Evolutionary conservation across 1,140 invertebrate genomes (phyloP).

Genomic region (Lineus longissimus): DNA sequence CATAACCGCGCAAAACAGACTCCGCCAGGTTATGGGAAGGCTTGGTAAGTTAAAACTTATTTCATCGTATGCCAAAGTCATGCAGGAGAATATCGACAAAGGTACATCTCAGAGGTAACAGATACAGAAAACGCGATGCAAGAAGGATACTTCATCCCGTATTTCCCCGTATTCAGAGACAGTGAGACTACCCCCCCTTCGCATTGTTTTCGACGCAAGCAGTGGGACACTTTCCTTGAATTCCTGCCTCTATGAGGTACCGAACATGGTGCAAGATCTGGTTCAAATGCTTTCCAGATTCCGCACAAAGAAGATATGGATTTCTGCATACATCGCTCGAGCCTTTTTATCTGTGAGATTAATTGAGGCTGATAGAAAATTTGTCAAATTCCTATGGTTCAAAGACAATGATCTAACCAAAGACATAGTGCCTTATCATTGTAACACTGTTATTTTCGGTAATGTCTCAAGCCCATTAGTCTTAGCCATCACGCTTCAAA

Average conservation of each 20-base stretch:
- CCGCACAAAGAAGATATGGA: neutral
- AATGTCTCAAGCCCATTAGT: slow-evolving; percentile 1
- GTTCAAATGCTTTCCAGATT: neutral
- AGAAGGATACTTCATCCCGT: neutral
- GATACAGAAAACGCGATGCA: neutral
- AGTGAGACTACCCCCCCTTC: neutral
- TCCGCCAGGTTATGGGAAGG: neutral
- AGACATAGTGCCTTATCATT: neutral
- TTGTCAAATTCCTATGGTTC: neutral
- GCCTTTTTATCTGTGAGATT: neutral
- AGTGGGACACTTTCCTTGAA: neutral
- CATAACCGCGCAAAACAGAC: neutral
- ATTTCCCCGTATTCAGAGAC: slow-evolving; percentile 2
- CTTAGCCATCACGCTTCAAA: neutral
- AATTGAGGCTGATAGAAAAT: neutral
- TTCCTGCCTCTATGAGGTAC: neutral
- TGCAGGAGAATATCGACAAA: neutral
- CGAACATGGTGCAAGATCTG: slow-evolving; percentile 2
- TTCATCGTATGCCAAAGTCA: neutral
- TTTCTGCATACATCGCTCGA: neutral
- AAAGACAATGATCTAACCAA: neutral
- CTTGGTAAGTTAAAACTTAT: neutral
- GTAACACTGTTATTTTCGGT: neutral
- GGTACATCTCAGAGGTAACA: neutral
- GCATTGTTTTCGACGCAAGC: slow-evolving; percentile 4